Evolutionary conservation across 2,888 invertebrate species (phyloP), one percentile per base, ranked within the genome.

Genomic region (Drosophila melanocephala): DNA sequence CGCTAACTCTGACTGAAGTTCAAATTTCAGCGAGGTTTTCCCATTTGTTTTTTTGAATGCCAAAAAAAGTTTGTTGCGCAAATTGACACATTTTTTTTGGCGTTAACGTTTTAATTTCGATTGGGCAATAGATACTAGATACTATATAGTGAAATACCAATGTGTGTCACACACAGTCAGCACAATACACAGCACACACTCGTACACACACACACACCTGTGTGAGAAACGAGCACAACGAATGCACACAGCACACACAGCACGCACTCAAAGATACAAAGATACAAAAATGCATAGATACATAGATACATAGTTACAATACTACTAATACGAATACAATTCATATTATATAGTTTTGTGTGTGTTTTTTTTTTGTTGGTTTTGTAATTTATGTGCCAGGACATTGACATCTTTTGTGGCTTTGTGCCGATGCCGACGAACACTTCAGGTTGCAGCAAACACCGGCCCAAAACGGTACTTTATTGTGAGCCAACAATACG

Each of bases 381-480:
- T 16, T 16, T 68, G 74, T 89, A 65, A 86, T 86, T 86, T 86
- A 86, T 86, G 86, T 87, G 66, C 72, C 75, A 84, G 91, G 91
- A 90, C 87, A 87, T 81, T 84, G 88, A 79, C 88, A 73, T 87
- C 81, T 75, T 84, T 82, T 87, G 83, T 84, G 85, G 62, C 75
- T 66, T 74, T 80, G 81, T 83, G 58, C 70, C 47, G 65, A 62
- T 69, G 77, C 77, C 87, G 74, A 74, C 79, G 26, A 26, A 62
- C 53, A 19, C 51, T 47, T 47, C 26, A 26, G 47, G 47, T 47
- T 47, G 47, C 47, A 26, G 12, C 30, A 53, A n/a, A 33, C 53
- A 30, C 59, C 42, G 35, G 26, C 26, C 6, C n/a, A 52, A 28
- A 70, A 85, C 84, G 89, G 90, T 79, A 84, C 83, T 84, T 81